These are phyloP conservation scores for Lamprotornis superbus DNA, from an alignment of 2,113 vertebrate species.

Conservation along the genomic window DNA sequence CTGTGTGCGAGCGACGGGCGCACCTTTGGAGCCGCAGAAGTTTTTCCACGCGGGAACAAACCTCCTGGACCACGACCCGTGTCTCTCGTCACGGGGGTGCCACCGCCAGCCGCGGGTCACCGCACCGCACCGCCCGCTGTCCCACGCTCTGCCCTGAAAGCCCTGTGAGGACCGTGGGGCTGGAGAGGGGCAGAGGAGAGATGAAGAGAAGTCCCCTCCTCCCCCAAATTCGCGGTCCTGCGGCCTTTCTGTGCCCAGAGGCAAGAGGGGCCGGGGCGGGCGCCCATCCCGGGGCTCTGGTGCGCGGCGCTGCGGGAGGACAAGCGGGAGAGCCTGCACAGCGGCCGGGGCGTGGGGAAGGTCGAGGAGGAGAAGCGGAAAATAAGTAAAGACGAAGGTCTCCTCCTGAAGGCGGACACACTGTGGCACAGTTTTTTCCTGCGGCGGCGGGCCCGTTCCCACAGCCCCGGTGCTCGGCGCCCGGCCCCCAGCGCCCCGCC, in stretches of 20 bases:
- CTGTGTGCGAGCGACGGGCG: neutral
- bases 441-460: neutral
- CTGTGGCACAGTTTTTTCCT: neutral
- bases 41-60: neutral
- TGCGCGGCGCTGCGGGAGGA: neutral
- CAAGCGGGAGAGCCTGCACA: neutral
- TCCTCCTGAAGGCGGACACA: neutral
- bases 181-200: neutral
- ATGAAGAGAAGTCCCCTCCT: neutral
- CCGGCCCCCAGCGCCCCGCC: neutral
- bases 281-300: neutral
- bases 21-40: neutral
- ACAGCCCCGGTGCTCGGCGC: neutral
- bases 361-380: neutral
- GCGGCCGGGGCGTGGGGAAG: neutral
- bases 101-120: neutral
- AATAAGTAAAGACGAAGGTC: neutral
- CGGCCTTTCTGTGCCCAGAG: neutral
- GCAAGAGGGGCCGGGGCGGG: neutral
- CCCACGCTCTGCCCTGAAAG: neutral
- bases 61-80: accelerated
- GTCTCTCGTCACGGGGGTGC: neutral
- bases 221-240: neutral
- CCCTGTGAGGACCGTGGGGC: neutral
- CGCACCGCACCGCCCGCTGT: neutral